These are phyloP conservation scores for Limosa lapponica DNA, from an alignment of 2,797 vertebrate species.

Conservation along the genomic window DNA sequence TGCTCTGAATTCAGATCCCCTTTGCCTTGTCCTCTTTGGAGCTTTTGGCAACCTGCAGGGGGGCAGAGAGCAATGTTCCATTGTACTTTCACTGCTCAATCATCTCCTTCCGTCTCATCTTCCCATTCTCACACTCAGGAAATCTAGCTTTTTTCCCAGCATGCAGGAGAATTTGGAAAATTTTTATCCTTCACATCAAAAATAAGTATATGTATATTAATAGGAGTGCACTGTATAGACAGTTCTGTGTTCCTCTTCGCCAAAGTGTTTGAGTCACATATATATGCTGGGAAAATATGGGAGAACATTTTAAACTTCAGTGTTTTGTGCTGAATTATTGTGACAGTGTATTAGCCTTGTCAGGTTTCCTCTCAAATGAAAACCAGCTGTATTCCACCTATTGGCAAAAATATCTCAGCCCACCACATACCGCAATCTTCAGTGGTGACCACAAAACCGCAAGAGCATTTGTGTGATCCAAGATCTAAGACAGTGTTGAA, in stretches of 20 bases:
- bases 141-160: neutral
- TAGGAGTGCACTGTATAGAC: neutral
- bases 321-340: constrained; percentile 64
- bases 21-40: neutral
- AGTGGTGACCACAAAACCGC: constrained; percentile 82
- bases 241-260: neutral
- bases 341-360: constrained; percentile 70
- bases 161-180: neutral
- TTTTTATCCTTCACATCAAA: neutral
- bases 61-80: neutral
- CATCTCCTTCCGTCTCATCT: neutral
- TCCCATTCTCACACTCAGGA: neutral
- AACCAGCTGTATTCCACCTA: constrained; percentile 82
- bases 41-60: neutral
- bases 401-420: constrained; percentile 80
- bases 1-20: neutral
- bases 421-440: constrained; percentile 79
- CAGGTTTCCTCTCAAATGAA: constrained; percentile 79
- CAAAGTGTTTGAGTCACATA: neutral
- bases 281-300: neutral
- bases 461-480: constrained; percentile 83
- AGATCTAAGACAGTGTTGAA: constrained; percentile 86
- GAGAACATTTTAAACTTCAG: constrained; percentile 26
- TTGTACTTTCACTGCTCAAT: neutral
- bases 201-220: neutral